Evolutionary conservation across 2,113 vertebrate genomes (phyloP).

Genomic region (Piliocolobus tephrosceles): DNA sequence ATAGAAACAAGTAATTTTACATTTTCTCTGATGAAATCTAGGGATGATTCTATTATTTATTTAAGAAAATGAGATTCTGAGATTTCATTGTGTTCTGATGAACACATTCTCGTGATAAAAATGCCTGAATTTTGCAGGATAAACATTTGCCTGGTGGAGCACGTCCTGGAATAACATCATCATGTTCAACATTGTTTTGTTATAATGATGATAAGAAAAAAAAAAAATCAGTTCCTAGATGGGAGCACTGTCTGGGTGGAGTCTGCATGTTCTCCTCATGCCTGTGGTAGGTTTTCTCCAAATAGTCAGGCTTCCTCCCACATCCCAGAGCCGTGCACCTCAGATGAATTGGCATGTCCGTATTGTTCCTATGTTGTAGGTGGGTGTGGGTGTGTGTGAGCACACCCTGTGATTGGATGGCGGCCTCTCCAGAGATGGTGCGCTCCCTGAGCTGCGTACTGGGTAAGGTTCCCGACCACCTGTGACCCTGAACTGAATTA

Average conservation of each 20-base stretch:
- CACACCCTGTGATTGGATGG: not conserved
- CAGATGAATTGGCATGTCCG: not conserved
- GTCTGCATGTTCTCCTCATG: not conserved
- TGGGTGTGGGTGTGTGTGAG: not conserved
- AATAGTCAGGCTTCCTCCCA: not conserved
- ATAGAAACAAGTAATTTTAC: not conserved
- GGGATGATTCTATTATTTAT: not conserved
- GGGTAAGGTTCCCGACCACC: not conserved
- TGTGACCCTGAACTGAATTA: not conserved
- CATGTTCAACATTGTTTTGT: not conserved
- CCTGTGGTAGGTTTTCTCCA: not conserved
- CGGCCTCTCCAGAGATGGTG: not conserved
- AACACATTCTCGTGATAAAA: not conserved
- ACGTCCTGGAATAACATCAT: not conserved
- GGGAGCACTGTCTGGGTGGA: not conserved
- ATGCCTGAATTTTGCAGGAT: not conserved
- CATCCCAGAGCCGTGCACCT: not conserved
- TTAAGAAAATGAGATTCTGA: not conserved
- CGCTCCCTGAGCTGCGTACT: not conserved
- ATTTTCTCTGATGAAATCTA: not conserved
- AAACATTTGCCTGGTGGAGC: not conserved
- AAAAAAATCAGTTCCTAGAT: not conserved
- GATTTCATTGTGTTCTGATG: not conserved
- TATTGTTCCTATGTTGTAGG: not conserved
- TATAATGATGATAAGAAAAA: not conserved